Evolutionary conservation across 2,888 invertebrate genomes (phyloP), one percentile per base, ranked within the genome.

Genomic region (Hyalella azteca): DNA sequence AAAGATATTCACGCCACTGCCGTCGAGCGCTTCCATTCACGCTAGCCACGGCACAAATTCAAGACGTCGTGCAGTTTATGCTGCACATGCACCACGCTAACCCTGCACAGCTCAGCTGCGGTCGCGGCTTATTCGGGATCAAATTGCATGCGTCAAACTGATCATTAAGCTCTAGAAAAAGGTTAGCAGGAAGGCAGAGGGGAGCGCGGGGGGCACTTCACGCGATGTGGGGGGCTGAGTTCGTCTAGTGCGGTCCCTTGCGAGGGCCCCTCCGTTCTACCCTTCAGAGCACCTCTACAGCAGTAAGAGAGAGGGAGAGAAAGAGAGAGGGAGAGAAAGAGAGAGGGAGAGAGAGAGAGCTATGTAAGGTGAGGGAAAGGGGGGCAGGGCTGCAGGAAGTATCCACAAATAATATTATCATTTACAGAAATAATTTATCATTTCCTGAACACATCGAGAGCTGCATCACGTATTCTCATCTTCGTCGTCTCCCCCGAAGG

Each of bases 261-360:
- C 59, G 60, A 19, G 78, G 41, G 54, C 54, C 79, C 39, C 7
- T 49, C 73, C 22, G 49, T 49, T 29, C 29, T 73, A 66, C 73
- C 59, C 50, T 50, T 73, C 41, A 49, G 73, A 75, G 41, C 73
- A 54, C 76, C 75, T 48, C 59, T 29, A 49, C 79, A 50, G 79
- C 45, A 22, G 45, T 19, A 49, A 13, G 29, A 41, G n/a, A n/a
- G n/a, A n/a, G n/a, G n/a, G n/a, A n/a, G n/a, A n/a, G n/a, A n/a
- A n/a, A n/a, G n/a, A n/a, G n/a, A n/a, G n/a, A n/a, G n/a, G n/a
- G n/a, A n/a, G n/a, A n/a, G n/a, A n/a, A n/a, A n/a, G n/a, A n/a
- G n/a, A n/a, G n/a, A n/a, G n/a, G n/a, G n/a, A n/a, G n/a, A n/a
- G n/a, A n/a, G n/a, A n/a, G n/a, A n/a, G n/a, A n/a, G n/a, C n/a